These are phyloP conservation scores for Aphidoletes aphidimyza DNA, from an alignment of 2,888 invertebrate species.

Conservation along the genomic window DNA sequence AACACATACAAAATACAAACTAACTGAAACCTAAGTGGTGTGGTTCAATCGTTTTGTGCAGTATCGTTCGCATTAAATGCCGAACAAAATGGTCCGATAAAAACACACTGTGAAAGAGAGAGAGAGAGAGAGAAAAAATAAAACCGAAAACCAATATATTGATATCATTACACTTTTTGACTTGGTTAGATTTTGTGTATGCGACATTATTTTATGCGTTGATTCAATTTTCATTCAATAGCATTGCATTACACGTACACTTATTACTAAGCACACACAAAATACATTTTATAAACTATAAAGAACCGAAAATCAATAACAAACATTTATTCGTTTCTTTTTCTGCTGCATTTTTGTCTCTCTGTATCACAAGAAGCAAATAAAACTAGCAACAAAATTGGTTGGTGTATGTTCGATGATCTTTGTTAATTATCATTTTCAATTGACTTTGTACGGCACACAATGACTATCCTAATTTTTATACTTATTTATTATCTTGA, in stretches of 20 bases:
- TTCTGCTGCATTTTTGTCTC: constrained; percentile 25
- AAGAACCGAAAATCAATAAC: background rate
- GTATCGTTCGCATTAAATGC: background rate
- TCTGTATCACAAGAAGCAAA: constrained; percentile 41
- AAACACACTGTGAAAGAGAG: background rate
- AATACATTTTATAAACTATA: background rate
- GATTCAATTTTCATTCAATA: background rate
- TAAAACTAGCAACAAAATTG: background rate
- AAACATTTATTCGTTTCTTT: background rate
- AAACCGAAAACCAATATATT: background rate
- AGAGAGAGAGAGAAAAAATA: background rate
- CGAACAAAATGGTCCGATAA: background rate
- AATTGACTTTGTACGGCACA: background rate
- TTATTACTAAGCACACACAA: background rate
- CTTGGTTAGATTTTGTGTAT: constrained; percentile 54
- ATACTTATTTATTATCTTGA: background rate
- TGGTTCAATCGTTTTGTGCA: constrained; percentile 30
- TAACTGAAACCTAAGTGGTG: background rate
- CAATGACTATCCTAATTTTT: too few relatives aligned
- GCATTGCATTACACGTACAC: background rate
- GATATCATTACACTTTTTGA: constrained; percentile 30
- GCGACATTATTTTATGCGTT: constrained; percentile 41
- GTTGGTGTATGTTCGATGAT: background rate
- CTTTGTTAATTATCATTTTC: background rate
- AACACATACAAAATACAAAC: background rate